Percentiles rank a stretch among this genome's conserved stretches.
phyloP scores from a whole-genome alignment of 2,888 invertebrate species.

The Drosophila lacicola region DNA sequence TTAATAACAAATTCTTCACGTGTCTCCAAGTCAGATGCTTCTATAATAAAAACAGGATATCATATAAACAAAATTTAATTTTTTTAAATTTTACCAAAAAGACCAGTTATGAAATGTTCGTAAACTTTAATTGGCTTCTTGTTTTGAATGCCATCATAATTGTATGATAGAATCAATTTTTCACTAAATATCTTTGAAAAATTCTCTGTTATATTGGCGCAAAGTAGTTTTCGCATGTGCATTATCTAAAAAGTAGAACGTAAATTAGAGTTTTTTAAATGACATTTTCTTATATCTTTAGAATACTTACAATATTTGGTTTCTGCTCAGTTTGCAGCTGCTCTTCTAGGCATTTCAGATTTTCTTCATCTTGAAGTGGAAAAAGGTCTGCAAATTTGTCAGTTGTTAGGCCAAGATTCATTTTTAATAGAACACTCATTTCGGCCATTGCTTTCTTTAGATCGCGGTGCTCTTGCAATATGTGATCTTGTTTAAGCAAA shows the following conservation, averaged over 20 bases:
- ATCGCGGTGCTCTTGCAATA: neutral
- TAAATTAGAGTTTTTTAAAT: neutral
- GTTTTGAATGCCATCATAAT: constrained; percentile 2
- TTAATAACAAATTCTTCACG: constrained; percentile 1
- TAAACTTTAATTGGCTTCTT: constrained; percentile 1
- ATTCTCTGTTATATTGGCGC: neutral
- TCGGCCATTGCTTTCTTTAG: neutral
- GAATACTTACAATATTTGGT: neutral
- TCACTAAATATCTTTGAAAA: constrained; percentile 2
- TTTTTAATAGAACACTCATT: neutral
- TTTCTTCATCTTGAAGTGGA: neutral
- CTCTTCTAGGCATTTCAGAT: neutral
- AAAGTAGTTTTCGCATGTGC: neutral
- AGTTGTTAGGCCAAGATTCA: neutral
- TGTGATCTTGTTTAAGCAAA: neutral
- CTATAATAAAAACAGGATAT: neutral
- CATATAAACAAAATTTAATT: neutral
- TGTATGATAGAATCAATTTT: neutral
- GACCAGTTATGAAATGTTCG: neutral
- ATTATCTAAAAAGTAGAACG: neutral
- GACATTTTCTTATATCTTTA: neutral
- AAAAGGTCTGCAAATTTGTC: neutral
- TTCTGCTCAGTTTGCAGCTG: constrained; percentile 1
- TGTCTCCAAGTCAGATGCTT: neutral
- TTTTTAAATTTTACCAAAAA: neutral